Conservation (phyloP, 2,113 vertebrate genomes). For the Papio anubis region DNA sequence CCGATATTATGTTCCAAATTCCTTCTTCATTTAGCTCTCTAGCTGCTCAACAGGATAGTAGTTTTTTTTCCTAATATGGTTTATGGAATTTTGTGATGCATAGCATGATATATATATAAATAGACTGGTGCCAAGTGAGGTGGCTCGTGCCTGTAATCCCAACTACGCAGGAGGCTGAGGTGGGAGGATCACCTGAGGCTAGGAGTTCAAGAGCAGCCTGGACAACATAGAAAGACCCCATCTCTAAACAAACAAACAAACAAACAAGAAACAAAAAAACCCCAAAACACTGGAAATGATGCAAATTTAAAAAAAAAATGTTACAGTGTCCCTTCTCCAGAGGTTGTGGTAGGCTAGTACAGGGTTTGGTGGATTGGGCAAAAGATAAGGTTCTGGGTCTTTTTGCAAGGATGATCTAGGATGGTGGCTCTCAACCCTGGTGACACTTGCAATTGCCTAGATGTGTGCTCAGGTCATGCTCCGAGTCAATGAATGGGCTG, state of each 20-base stretch:
- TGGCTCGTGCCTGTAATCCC: no score
- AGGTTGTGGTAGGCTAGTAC: background rate
- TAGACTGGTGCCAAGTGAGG: no score
- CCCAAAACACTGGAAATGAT: background rate
- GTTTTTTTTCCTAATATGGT: background rate
- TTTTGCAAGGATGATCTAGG: background rate
- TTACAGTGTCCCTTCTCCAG: background rate
- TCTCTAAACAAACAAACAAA: no score
- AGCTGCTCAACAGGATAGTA: background rate
- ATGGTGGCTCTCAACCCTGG: background rate
- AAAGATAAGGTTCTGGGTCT: background rate
- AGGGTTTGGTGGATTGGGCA: background rate
- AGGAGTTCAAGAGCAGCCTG: no score
- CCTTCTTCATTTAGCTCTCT: background rate
- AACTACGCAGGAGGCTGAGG: no score
- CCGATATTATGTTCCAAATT: background rate
- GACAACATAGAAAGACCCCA: no score
- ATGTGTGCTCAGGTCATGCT: background rate
- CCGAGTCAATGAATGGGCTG: accelerated
- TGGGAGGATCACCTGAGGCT: no score
- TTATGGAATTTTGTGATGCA: background rate
- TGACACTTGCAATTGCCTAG: background rate
- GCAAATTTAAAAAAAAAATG: background rate
- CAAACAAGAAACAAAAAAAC: background rate
- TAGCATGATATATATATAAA: background rate